Evolutionary conservation across 2,888 invertebrate genomes (phyloP), one percentile per base, ranked within the genome.

Genomic region (Zaprionus obscuricornis): DNA sequence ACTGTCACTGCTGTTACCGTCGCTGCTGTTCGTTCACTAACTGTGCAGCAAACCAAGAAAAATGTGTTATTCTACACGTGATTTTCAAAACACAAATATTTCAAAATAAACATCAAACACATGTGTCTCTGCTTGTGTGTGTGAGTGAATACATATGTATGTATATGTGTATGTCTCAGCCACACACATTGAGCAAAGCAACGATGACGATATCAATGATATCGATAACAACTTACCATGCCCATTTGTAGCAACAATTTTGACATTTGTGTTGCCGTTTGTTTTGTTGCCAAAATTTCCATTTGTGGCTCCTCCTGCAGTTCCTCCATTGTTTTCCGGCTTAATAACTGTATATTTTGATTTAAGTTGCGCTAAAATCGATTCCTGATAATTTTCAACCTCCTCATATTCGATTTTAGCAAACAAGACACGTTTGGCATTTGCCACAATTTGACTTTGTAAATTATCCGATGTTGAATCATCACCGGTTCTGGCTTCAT

Each of bases 341-440:
- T 94, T 95, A 74, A 97, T 92, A 77, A 96, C 94, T 87, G 95
- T 94, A 91, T 96, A 97, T 91, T 97, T 97, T 66, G 94, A 93
- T 91, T 96, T 96, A 45, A 96, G 91, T 66, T 93, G 92, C 78
- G 95, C 94, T 75, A 95, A 91, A 83, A 95, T 93, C 86, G 93
- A 92, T 36, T 89, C 87, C 39, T 82, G 83, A 59, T 88, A 90
- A 74, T 92, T 93, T 87, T 94, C 93, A 10, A 94, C 94, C 88
- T 94, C 93, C 88, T 96, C 95, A 89, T 95, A 97, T 74, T 95
- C 95, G 83, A 97, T 94, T 89, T 94, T 94, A 7, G 94, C 92
- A 55, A 95, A 91, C 45, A 96, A 92, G 57, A 96, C 94, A 88
- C 94, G 93, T 88, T 96, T 95, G 26, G 96, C 93, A 34, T 94